Base-by-base conservation (phyloP, 2,113 vertebrate species). In the Poecilia latipinna region DNA sequence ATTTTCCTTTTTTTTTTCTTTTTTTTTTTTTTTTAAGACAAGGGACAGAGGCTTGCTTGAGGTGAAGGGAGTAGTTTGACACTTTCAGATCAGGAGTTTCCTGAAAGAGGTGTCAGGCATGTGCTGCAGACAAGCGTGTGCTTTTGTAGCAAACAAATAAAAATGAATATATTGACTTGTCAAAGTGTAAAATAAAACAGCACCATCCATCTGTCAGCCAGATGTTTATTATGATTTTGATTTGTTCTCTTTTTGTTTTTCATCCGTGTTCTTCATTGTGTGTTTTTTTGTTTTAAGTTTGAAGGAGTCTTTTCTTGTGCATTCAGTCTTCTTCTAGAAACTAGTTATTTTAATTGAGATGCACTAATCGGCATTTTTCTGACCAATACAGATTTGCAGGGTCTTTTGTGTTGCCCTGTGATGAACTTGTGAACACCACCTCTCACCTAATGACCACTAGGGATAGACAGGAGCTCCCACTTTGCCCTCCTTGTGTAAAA, bases 1-100 rank as follows among this genome's bases (percentile, higher is more conserved):
- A 32, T 61, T 54, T 35, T 76, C 77, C 67, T 37, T 51, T 65
- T 76, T 28, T 28, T 28, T 28, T 28, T 13, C 13, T 28, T 28
- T 28, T 28, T 28, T 28, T 28, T 42, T 42, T 51, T 78, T 61
- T 48, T 19, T 70, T 19, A 70, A 42, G 28, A 76, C 60, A 80
- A 72, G 82, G 83, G 90, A 89, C 72, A 91, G 84, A 89, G 70
- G 82, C 42, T 91, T 83, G 84, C 67, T 86, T 54, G 61, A 6
- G 12, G 65, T 74, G 42, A 54, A 82, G 61, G 62, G 75, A 82
- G 10, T 28, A 5, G 13, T 54, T 75, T 0, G 22, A 66, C 60
- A 61, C 80, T 74, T 66, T 31, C 2, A 51, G 33, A 11, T 65
- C 10, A 33, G 19, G 32, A 74, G 28, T 32, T 57, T 13, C 10